These are phyloP conservation scores for Teleogryllus occipitalis DNA, from an alignment of 1,140 invertebrate species.

Conservation along the genomic window DNA sequence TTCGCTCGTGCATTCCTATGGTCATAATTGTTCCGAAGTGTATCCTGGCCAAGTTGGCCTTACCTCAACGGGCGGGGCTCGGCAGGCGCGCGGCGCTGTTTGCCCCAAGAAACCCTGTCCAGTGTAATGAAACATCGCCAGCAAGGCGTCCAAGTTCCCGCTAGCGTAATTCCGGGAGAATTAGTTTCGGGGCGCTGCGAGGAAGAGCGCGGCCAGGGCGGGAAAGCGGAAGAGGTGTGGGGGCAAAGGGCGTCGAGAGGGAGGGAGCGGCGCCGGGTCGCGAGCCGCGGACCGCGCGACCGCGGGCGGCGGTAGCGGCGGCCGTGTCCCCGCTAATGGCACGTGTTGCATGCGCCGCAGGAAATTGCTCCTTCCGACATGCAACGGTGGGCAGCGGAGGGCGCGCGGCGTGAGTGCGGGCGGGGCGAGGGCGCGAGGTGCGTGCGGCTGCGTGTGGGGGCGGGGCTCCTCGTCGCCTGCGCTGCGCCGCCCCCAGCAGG, in stretches of 20 bases:
- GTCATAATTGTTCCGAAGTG: not conserved
- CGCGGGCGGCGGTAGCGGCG: constrained; percentile 20
- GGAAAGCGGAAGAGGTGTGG: constrained; percentile 26
- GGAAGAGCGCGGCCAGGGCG: constrained; percentile 24
- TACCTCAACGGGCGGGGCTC: not conserved
- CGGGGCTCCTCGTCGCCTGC: too few relatives aligned
- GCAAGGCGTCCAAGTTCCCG: constrained; percentile 26
- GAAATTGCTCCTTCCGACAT: too few relatives aligned
- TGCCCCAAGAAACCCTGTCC: not conserved
- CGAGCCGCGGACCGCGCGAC: constrained; percentile 19
- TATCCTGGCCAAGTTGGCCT: not conserved
- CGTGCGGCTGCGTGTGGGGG: too few relatives aligned
- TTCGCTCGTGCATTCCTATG: not conserved
- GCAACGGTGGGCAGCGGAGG: too few relatives aligned
- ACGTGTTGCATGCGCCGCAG: too few relatives aligned
- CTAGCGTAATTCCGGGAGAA: constrained; percentile 32
- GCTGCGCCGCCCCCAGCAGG: too few relatives aligned
- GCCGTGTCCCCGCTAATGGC: too few relatives aligned
- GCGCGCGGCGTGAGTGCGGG: too few relatives aligned
- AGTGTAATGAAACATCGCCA: not conserved
- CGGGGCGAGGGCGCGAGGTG: too few relatives aligned
- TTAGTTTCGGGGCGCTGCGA: constrained; percentile 30
- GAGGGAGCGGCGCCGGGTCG: constrained; percentile 11
- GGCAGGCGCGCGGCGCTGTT: not conserved
- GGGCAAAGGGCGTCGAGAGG: constrained; percentile 24